phyloP scores from a whole-genome alignment of 1,140 invertebrate genomes.

The Tetramorium alpestre region DNA sequence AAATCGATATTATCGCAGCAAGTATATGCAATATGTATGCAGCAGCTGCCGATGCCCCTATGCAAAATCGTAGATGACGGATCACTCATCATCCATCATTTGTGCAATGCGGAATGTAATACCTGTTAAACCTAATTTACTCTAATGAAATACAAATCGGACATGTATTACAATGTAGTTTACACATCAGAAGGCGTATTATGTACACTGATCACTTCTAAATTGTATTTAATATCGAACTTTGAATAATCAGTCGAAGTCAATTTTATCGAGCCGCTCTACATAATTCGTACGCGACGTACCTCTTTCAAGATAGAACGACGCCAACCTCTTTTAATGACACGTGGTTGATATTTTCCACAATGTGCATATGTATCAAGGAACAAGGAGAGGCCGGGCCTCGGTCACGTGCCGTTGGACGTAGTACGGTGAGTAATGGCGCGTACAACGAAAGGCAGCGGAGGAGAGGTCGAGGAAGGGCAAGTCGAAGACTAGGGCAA shows the following conservation, averaged over 20 bases:
- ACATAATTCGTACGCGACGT: not conserved
- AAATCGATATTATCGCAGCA: slow-evolving; percentile 23
- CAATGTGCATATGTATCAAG: not conserved
- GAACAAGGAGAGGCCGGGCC: slow-evolving; percentile 22
- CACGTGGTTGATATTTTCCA: not conserved
- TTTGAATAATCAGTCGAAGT: not conserved
- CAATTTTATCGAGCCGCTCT: not conserved
- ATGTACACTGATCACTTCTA: not conserved
- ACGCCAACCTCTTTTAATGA: not conserved
- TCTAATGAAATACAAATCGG: slow-evolving; percentile 46
- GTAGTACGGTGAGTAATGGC: slow-evolving; percentile 52
- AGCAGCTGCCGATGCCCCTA: slow-evolving; percentile 32
- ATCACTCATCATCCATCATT: slow-evolving; percentile 54
- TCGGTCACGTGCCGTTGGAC: slow-evolving; percentile 56
- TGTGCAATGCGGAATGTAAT: slow-evolving; percentile 29
- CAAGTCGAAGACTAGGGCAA: slow-evolving; percentile 10
- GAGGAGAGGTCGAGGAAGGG: not conserved
- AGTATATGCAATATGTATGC: not conserved
- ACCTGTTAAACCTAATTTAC: slow-evolving; percentile 44
- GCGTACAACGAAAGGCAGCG: slow-evolving; percentile 36
- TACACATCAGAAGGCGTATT: slow-evolving; percentile 2
- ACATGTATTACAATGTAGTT: slow-evolving; percentile 4
- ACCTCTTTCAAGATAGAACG: not conserved
- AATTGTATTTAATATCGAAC: not conserved
- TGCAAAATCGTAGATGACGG: slow-evolving; percentile 54